Percentiles rank a stretch among this genome's conserved stretches.
These are phyloP conservation scores for Melanocharis versteri DNA, from an alignment of 2,113 vertebrate species.

Conservation along the genomic window DNA sequence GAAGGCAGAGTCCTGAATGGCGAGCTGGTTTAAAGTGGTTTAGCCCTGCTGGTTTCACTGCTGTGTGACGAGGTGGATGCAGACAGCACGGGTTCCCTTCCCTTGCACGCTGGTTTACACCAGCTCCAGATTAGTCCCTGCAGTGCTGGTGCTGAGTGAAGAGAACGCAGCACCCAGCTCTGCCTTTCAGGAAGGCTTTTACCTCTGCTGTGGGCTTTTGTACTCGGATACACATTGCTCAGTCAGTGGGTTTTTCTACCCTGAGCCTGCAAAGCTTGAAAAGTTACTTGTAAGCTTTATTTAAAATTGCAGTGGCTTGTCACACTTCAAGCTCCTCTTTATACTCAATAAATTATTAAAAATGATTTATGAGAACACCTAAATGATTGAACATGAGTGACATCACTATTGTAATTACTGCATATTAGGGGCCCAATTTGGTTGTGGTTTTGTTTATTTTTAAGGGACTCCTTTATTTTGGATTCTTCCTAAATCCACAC, in stretches of 20 bases:
- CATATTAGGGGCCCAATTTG: background rate
- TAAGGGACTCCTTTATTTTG: background rate
- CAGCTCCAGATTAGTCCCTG: background rate
- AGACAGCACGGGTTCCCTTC: rapidly evolving
- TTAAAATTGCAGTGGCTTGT: background rate
- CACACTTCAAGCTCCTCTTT: background rate
- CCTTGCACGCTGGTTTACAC: rapidly evolving
- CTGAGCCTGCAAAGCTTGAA: background rate
- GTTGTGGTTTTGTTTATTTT: background rate
- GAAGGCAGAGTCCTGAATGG: background rate
- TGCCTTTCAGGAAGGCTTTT: background rate
- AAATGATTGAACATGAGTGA: background rate
- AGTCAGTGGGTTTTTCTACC: background rate
- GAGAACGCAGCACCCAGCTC: background rate
- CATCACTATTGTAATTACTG: background rate
- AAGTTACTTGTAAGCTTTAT: constrained; percentile 20
- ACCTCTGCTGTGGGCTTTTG: background rate
- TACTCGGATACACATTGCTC: background rate
- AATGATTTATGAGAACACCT: background rate
- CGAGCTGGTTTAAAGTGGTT: background rate
- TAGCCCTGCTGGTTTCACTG: background rate
- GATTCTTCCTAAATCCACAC: background rate
- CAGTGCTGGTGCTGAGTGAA: background rate
- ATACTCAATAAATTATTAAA: background rate
- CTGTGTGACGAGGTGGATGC: background rate